Conservation (phyloP, 2,888 invertebrate genomes). For the Sphaeridia pumilis region DNA sequence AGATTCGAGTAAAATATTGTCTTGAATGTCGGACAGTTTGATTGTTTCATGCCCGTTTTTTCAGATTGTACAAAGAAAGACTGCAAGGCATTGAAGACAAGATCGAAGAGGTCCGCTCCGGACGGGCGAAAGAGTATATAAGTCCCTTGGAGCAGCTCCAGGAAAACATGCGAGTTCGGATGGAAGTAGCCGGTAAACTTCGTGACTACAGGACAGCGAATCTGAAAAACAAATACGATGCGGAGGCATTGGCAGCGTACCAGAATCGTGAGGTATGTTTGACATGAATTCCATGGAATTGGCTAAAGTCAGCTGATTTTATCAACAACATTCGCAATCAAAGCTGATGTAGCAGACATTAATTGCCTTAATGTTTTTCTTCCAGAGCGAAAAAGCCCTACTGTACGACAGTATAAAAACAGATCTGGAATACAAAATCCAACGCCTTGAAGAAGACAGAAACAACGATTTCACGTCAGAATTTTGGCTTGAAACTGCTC, state of each 20-base stretch:
- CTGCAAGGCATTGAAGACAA: conserved; percentile 72
- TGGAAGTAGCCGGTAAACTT: conserved; percentile 81
- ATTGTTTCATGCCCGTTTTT: too few relatives aligned
- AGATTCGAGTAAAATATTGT: too few relatives aligned
- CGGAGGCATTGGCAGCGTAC: conserved; percentile 74
- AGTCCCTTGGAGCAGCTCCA: conserved; percentile 73
- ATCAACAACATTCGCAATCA: too few relatives aligned
- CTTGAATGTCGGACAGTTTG: background rate
- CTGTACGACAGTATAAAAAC: conserved; percentile 72
- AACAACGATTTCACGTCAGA: conserved; percentile 70
- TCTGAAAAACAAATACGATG: conserved; percentile 70
- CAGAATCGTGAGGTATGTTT: conserved; percentile 80
- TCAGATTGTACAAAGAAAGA: conserved; percentile 65
- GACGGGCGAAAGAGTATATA: conserved; percentile 76
- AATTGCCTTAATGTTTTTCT: conserved; percentile 15
- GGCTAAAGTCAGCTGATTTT: too few relatives aligned
- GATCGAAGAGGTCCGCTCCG: conserved; percentile 70
- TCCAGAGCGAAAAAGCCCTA: conserved; percentile 75
- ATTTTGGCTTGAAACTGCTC: conserved; percentile 41
- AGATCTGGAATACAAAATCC: conserved; percentile 82
- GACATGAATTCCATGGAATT: too few relatives aligned
- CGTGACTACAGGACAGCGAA: conserved; percentile 66
- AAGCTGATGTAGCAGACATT: too few relatives aligned
- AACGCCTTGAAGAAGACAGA: conserved; percentile 84
- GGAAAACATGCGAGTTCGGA: conserved; percentile 70